Base-by-base conservation (phyloP, 1,140 invertebrate genomes). In the Hylyphantes graminicola region DNA sequence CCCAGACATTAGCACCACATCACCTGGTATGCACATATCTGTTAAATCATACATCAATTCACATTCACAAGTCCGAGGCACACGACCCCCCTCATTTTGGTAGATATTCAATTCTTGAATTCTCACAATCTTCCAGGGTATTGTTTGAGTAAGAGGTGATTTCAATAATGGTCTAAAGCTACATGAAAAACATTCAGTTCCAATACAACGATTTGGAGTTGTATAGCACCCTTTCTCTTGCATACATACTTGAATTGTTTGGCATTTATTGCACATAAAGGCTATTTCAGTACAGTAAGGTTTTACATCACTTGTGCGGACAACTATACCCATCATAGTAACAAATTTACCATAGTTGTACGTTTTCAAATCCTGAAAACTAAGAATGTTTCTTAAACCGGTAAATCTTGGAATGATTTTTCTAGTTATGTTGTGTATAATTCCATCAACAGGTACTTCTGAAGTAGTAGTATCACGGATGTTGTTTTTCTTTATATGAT, bases 61-160 rank as follows among this genome's bases (percentile, higher is more conserved):
- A 89, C 96, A 94, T 89, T 98, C 96, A 55, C 97, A 90, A 85
- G 93, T 94, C 87, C 94, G 90, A n/a, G 96, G 96, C 86, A 96
- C 94, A 85, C 94, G 91, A 21, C 95, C 96, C 86, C 91, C 92
- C 87, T 94, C 92, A 92, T 93, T 86, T 76, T 93, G 93, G 87
- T 93, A 92, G 82, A 89, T 89, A 59, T 92, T 89, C 85, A 93
- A 91, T 90, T 96, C 95, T 90, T 96, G 94, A 85, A 96, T 91
- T 90, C 94, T 93, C n/a, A 96, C 92, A 50, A 92, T 92, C 90
- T 96, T 95, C 90, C 93, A 94, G 86, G 94, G 93, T 35, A 94
- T 91, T 0, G 94, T 95, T 87, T 92, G 92, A 13, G 94, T 94
- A 76, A 93, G 91, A n/a, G 90, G 89, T 54, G 94, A 94, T 70